These are phyloP conservation scores for Drosophila aldrichi DNA, from an alignment of 2,888 invertebrate genomes.

Conservation along the genomic window DNA sequence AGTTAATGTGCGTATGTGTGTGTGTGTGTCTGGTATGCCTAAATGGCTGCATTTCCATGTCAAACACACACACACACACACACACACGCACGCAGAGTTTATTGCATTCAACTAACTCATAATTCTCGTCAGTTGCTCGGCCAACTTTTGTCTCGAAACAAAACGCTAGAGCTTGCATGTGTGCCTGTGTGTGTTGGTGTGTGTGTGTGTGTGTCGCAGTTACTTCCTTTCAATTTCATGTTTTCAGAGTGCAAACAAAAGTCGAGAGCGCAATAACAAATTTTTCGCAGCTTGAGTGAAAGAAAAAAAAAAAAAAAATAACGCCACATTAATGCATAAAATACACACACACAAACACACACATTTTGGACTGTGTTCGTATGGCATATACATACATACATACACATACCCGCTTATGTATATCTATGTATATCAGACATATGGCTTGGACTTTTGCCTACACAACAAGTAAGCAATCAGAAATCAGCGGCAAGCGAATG, in stretches of 20 bases:
- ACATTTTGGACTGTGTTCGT: background rate
- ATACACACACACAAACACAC: slow-evolving; percentile 11
- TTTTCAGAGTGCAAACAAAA: slow-evolving; percentile 65
- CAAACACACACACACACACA: slow-evolving; percentile 18
- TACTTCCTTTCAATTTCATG: slow-evolving; percentile 68
- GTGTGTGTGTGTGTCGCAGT: slow-evolving; percentile 53
- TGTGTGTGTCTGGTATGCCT: slow-evolving; percentile 47
- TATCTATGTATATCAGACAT: slow-evolving; percentile 2
- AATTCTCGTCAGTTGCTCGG: slow-evolving; percentile 55
- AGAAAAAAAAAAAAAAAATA: slow-evolving; percentile 21
- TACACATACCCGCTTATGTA: background rate
- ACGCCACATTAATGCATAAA: slow-evolving; percentile 37
- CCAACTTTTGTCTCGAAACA: slow-evolving; percentile 64
- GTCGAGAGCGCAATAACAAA: slow-evolving; percentile 67
- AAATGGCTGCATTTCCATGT: slow-evolving; percentile 64
- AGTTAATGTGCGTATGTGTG: slow-evolving; percentile 19
- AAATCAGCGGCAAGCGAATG: slow-evolving; percentile 4
- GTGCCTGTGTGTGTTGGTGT: slow-evolving; percentile 24
- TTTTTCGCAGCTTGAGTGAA: slow-evolving; percentile 60
- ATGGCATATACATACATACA: background rate
- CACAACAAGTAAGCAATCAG: slow-evolving; percentile 32
- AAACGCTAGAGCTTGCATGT: slow-evolving; percentile 40
- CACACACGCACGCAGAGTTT: slow-evolving; percentile 41
- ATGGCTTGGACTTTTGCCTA: slow-evolving; percentile 28
- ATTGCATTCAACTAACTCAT: slow-evolving; percentile 71